Percentiles rank a stretch among this genome's conserved stretches.
These are phyloP conservation scores for Drosophila obscura DNA, from an alignment of 1,140 invertebrate genomes.

Conservation along the genomic window DNA sequence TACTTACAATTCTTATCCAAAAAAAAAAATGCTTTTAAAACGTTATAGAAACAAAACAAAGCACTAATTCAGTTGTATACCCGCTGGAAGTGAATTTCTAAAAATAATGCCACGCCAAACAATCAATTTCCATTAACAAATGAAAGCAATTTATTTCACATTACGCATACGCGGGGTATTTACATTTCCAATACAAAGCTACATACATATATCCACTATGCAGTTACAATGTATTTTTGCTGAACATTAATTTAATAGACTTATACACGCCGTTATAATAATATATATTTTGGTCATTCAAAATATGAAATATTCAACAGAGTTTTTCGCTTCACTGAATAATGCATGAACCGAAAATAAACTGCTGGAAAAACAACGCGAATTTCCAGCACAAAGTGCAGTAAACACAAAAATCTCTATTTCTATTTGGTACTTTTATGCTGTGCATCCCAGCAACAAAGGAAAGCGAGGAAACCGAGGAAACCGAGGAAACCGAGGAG, in stretches of 20 bases:
- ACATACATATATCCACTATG: not conserved
- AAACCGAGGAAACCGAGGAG: too few relatives aligned
- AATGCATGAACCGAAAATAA: slow-evolving; percentile 56
- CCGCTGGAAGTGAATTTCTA: not conserved
- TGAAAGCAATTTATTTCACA: slow-evolving; percentile 42
- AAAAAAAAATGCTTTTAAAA: too few relatives aligned
- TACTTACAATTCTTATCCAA: too few relatives aligned
- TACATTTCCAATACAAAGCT: not conserved
- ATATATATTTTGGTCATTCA: slow-evolving; percentile 46
- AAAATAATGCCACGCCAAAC: not conserved
- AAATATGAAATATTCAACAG: slow-evolving; percentile 59
- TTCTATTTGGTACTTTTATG: slow-evolving; percentile 40
- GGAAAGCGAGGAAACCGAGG: too few relatives aligned
- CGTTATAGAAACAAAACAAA: too few relatives aligned
- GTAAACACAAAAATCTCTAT: slow-evolving; percentile 59
- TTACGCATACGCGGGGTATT: slow-evolving; percentile 35
- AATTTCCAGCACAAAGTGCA: slow-evolving; percentile 51
- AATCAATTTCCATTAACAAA: not conserved
- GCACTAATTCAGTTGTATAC: too few relatives aligned
- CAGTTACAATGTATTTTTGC: slow-evolving; percentile 23
- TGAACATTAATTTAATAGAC: slow-evolving; percentile 11
- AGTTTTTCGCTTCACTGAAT: slow-evolving; percentile 40
- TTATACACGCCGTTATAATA: slow-evolving; percentile 13
- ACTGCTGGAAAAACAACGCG: slow-evolving; percentile 27
- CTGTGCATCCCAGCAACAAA: slow-evolving; percentile 5